A percentile compares a stretch with the other conserved stretches of the same genome.
phyloP scores from a whole-genome alignment of 2,797 vertebrate species.

The Phrynocephalus vlangalii region DNA sequence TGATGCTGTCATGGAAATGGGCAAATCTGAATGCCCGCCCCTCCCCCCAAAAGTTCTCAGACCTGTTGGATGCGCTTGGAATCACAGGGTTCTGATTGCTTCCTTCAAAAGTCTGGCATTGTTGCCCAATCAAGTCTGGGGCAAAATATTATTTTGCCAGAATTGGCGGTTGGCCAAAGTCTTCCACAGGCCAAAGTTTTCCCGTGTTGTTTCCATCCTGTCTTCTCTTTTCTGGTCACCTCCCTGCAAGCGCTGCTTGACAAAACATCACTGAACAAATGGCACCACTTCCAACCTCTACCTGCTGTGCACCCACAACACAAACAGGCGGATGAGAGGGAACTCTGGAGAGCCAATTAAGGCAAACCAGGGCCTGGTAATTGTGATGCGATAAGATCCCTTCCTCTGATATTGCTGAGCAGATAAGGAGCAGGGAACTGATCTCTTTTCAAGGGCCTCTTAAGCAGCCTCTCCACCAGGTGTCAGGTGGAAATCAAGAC shows the following conservation, averaged over 20 bases:
- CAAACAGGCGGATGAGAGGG: slow-evolving; percentile 51
- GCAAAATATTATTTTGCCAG: background rate
- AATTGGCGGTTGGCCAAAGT: background rate
- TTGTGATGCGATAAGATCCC: slow-evolving; percentile 72
- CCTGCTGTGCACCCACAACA: slow-evolving; percentile 60
- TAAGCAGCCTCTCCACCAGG: slow-evolving; percentile 4
- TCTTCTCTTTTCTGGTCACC: background rate
- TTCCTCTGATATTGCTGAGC: slow-evolving; percentile 57
- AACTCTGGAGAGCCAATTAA: slow-evolving; percentile 81
- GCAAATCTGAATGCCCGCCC: background rate
- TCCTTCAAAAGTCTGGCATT: too few relatives aligned
- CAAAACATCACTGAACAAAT: slow-evolving; percentile 26
- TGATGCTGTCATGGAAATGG: too few relatives aligned
- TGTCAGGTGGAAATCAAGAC: slow-evolving; percentile 18
- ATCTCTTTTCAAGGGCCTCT: slow-evolving; percentile 24
- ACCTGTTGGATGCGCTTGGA: background rate
- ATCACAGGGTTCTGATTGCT: too few relatives aligned
- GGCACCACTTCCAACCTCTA: slow-evolving; percentile 45
- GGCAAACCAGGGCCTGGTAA: slow-evolving; percentile 71
- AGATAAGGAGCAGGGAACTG: slow-evolving; percentile 56
- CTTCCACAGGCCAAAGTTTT: background rate
- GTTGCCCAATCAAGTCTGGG: background rate
- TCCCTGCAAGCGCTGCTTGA: background rate
- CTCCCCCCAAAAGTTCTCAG: too few relatives aligned
- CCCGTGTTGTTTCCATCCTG: too few relatives aligned